Percentiles rank a stretch among this genome's conserved stretches.
These are phyloP conservation scores for Podarcis raffonei DNA, from an alignment of 2,113 vertebrate genomes.

Conservation along the genomic window DNA sequence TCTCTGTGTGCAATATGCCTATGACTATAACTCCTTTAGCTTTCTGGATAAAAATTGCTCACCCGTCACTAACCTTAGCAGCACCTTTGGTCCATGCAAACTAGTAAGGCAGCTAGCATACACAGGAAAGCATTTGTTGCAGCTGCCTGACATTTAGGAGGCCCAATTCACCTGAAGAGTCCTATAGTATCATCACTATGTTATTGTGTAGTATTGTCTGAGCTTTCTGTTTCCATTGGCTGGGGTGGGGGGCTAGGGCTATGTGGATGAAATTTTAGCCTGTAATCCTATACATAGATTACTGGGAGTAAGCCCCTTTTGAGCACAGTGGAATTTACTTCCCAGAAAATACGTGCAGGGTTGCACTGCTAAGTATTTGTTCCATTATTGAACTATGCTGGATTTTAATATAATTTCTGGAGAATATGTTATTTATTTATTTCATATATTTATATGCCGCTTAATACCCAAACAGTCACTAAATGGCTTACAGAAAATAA, in stretches of 20 bases:
- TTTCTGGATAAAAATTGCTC: background rate
- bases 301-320: too few relatives aligned
- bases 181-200: background rate
- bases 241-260: background rate
- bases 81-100: background rate
- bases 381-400: background rate
- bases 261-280: too few relatives aligned
- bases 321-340: too few relatives aligned
- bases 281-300: too few relatives aligned
- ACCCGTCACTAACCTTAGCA: background rate
- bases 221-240: background rate
- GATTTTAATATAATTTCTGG: background rate
- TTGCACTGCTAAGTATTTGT: background rate
- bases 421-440: background rate
- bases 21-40: background rate
- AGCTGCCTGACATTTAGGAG: background rate
- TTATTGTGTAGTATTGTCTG: background rate
- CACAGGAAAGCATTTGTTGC: background rate
- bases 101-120: background rate
- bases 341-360: too few relatives aligned
- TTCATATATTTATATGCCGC: too few relatives aligned
- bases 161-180: background rate
- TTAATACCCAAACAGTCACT: too few relatives aligned
- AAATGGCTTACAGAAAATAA: too few relatives aligned
- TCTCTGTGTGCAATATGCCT: background rate